Evolutionary conservation across 2,113 vertebrate genomes (phyloP), one percentile per base, ranked within the genome.

Genomic region (Epinephelus moara): DNA sequence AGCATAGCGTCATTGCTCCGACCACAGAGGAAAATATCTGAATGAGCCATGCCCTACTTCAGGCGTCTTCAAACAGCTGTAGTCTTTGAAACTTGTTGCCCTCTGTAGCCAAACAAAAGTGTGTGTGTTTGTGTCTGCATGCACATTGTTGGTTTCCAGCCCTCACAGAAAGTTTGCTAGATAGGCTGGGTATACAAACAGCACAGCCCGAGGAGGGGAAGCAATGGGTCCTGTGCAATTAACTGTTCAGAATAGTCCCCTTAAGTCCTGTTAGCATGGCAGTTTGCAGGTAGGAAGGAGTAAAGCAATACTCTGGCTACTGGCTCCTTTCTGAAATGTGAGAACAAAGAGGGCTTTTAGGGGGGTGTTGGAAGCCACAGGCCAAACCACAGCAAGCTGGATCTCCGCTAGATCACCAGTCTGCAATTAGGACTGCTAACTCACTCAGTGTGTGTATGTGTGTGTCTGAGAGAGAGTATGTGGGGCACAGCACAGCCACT

Each of bases 291-390:
- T 85, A 50, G 47, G 69, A 79, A 56, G 77, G 66, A 80, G 82
- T 74, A 92, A 88, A 88, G 86, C 85, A 92, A 82, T 87, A 81
- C 49, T 56, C 75, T 89, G 76, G 85, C 90, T 82, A 80, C 90
- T 78, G 67, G 42, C 79, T 85, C n/a, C 67, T 81, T 57, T 89
- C 78, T 93, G 91, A 92, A 94, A 91, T 61, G 68, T 84, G 89
- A 93, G 92, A 92, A 94, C 91, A 91, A 92, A 91, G 90, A 87
- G 74, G 83, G 85, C 88, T 90, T 92, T 93, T 80, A 90, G 79
- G 83, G 85, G 80, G 82, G 73, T 60, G 80, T 75, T 84, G 76
- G 82, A 84, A 76, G 82, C 85, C 84, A 82, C 73, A 42, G 88
- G 81, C 83, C 82, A 85, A 85, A 91, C 88, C 90, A 80, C 86